Evolutionary conservation across 2,888 invertebrate genomes (phyloP).

Genomic region (Drosophila recens): DNA sequence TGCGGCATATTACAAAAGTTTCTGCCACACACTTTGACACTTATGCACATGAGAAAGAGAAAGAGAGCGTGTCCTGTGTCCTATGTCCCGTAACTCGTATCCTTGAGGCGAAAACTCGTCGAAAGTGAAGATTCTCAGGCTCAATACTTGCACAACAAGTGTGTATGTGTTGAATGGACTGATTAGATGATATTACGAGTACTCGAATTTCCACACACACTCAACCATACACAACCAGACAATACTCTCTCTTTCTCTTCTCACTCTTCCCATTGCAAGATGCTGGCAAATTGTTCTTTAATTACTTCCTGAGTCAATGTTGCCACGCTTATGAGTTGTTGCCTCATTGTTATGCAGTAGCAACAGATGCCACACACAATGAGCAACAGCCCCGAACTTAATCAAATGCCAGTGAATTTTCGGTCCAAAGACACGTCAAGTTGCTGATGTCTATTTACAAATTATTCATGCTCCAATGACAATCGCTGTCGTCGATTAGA

Average conservation of each 20-base stretch:
- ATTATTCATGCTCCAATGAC: slow-evolving; percentile 55
- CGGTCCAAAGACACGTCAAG: slow-evolving; percentile 14
- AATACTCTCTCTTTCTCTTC: not conserved
- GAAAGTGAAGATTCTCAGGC: slow-evolving; percentile 35
- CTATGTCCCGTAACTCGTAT: not conserved
- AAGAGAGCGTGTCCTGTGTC: slow-evolving; percentile 19
- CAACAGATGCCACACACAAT: slow-evolving; percentile 65
- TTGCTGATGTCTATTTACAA: slow-evolving; percentile 33
- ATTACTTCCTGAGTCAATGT: slow-evolving; percentile 67
- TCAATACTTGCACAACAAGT: slow-evolving; percentile 54
- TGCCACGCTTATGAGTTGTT: slow-evolving; percentile 33
- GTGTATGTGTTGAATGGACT: slow-evolving; percentile 50
- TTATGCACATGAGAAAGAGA: slow-evolving; percentile 33
- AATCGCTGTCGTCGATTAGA: slow-evolving; percentile 9
- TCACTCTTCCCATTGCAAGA: not conserved
- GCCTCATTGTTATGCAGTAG: slow-evolving; percentile 73
- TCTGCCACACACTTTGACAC: slow-evolving; percentile 54
- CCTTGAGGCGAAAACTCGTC: slow-evolving; percentile 10
- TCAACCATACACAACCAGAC: too few species aligned
- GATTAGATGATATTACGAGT: slow-evolving; percentile 53
- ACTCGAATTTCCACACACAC: slow-evolving; percentile 16
- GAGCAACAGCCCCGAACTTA: slow-evolving; percentile 53
- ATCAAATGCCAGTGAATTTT: slow-evolving; percentile 60
- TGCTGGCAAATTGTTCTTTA: slow-evolving; percentile 70
- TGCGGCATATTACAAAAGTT: slow-evolving; percentile 74